Percentiles rank a stretch among this genome's conserved stretches.
Evolutionary conservation across 2,113 vertebrate genomes (phyloP).

Genomic region (Dolichotis patagonum): DNA sequence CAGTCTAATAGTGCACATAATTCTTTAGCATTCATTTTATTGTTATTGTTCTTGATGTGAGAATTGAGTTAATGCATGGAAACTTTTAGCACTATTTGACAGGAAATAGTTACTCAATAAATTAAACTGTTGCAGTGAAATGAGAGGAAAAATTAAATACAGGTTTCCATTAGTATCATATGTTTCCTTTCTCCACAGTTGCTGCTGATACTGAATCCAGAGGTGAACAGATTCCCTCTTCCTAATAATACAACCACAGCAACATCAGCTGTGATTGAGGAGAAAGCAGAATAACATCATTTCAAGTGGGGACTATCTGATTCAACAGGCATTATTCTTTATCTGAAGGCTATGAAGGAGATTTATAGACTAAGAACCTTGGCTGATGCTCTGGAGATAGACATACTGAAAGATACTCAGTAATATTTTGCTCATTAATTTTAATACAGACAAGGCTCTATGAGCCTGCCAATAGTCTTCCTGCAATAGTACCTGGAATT

Average conservation of each 20-base stretch:
- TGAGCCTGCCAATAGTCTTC: not conserved
- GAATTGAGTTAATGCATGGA: not conserved
- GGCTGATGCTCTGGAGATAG: not conserved
- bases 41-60: not conserved
- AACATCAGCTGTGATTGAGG: slow-evolving; percentile 24
- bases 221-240: slow-evolving; percentile 61
- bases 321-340: not conserved
- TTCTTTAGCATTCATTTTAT: not conserved
- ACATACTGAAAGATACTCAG: not conserved
- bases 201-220: slow-evolving; percentile 38
- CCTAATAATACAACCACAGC: not conserved
- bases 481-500: not conserved
- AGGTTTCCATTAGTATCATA: slow-evolving; percentile 36
- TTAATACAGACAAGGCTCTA: not conserved
- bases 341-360: not conserved
- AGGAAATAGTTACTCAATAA: not conserved
- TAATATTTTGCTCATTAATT: not conserved
- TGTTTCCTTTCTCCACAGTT: slow-evolving; percentile 69
- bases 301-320: not conserved
- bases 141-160: not conserved
- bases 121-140: not conserved
- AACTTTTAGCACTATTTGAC: not conserved
- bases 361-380: slow-evolving; percentile 17
- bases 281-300: slow-evolving; percentile 45
- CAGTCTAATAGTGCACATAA: not conserved